These are phyloP conservation scores for Xestia xanthographa DNA, from an alignment of 2,888 invertebrate genomes.

Conservation along the genomic window DNA sequence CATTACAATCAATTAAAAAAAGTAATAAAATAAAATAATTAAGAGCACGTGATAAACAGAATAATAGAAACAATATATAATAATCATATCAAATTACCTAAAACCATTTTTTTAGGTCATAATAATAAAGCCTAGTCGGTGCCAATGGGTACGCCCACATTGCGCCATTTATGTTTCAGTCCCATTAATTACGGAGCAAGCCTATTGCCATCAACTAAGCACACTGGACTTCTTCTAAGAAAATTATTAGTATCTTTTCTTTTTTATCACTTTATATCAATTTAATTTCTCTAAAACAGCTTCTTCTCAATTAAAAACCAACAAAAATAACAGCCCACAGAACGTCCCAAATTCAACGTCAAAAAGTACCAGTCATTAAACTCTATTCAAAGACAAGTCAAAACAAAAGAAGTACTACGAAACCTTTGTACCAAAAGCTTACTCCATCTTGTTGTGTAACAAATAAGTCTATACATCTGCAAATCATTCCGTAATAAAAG, in stretches of 20 bases:
- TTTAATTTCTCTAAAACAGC: neutral
- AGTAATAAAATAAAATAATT: too few relatives aligned
- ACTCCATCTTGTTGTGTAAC: slow-evolving; percentile 54
- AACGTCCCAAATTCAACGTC: slow-evolving; percentile 8
- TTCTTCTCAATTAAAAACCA: neutral
- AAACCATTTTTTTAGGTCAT: too few relatives aligned
- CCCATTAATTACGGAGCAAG: neutral
- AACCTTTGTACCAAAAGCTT: slow-evolving; percentile 32
- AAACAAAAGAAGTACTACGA: slow-evolving; percentile 44
- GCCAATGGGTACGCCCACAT: neutral
- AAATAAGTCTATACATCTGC: slow-evolving; percentile 71
- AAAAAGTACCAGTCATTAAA: slow-evolving; percentile 45
- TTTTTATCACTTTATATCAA: neutral
- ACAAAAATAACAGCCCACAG: neutral
- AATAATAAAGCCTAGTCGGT: too few relatives aligned
- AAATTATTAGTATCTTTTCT: neutral
- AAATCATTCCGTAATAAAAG: slow-evolving; percentile 75
- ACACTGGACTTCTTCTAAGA: neutral
- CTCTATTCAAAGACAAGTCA: slow-evolving; percentile 31
- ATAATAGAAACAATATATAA: too few relatives aligned
- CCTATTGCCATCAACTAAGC: neutral
- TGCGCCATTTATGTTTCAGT: neutral
- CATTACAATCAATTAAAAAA: too few relatives aligned
- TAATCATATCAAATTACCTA: too few relatives aligned
- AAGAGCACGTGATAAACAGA: too few relatives aligned